phyloP scores from a whole-genome alignment of 1,140 invertebrate species.

The Cheumatopsyche charites region DNA sequence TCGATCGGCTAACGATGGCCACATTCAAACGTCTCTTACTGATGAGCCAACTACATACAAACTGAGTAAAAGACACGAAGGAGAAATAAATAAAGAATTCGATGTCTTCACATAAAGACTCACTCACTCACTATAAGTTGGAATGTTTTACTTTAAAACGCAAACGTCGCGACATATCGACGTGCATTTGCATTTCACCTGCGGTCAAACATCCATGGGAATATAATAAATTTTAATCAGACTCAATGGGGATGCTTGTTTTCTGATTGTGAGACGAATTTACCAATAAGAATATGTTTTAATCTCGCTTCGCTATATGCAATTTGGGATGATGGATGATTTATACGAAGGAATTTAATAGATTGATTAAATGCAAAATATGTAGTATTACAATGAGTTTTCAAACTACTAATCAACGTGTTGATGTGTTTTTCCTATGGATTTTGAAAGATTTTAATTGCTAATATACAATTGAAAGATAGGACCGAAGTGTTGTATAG shows the following conservation, averaged over 20 bases:
- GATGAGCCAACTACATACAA: conserved; percentile 15
- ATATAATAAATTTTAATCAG: conserved; percentile 42
- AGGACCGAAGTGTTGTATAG: no score
- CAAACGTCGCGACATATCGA: conserved; percentile 24
- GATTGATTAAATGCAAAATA: no score
- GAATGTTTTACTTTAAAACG: conserved; percentile 29
- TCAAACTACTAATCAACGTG: no score
- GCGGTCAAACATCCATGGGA: conserved; percentile 41
- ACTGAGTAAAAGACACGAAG: background rate
- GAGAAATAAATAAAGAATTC: conserved; percentile 2
- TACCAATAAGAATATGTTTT: no score
- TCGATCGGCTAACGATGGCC: background rate
- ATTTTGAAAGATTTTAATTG: no score
- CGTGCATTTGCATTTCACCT: conserved; percentile 43
- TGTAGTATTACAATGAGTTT: no score
- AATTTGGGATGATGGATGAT: no score
- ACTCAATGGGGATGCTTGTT: background rate
- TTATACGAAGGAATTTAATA: no score
- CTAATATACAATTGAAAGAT: no score
- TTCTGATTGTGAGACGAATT: background rate
- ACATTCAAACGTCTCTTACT: background rate
- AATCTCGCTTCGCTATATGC: no score
- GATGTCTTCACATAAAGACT: conserved; percentile 24
- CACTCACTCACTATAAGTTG: conserved; percentile 7
- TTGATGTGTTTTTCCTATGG: no score